Base-by-base conservation (phyloP, 2,888 invertebrate species). In the Lysandra bellargus region DNA sequence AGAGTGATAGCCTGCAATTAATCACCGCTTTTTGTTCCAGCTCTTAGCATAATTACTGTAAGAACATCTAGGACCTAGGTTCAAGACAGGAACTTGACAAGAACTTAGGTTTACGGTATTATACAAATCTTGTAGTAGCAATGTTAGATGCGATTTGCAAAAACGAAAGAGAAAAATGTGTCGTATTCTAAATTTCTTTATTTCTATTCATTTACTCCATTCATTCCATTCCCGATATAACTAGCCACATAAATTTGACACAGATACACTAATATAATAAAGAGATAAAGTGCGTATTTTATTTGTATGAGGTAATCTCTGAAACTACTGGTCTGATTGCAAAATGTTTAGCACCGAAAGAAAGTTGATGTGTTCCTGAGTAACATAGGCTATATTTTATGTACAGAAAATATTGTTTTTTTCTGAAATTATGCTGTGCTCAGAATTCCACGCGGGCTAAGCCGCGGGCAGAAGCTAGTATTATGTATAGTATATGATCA, bases 1-100 rank as follows among this genome's bases (percentile, higher is more conserved):
- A 92, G 92, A 92, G 91, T 87, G 91, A 91, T 92, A 88, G 89
- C 87, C 85, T 82, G 88, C 88, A 86, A 91, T 92, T 92, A 92
- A 92, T 92, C 92, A 92, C 85, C 30, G 88, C 85, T 91, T 91
- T 92, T 92, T 91, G 91, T 90, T 87, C 81, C 82, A 83, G 79
- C 78, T 88, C 91, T 92, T 91, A 89, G 86, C 90, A 91, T 92
- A 92, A 92, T 92, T 90, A 87, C 91, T 82, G 81, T 33, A 82
- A 64, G 72, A 82, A 80, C 73, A 79, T 73, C 74, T 79, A 75
- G 64, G 44, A 61, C 23, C 61, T 23, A 61, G 23, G 61, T 57
- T 57, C 53, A 57, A 57, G 61, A 23, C 49, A 49, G 49, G 49
- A 49, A 49, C 64, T 69, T 33, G 69, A 69, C 69, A 69, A 69